phyloP scores from a whole-genome alignment of 2,888 invertebrate genomes.

The Epicampocera succincta region DNA sequence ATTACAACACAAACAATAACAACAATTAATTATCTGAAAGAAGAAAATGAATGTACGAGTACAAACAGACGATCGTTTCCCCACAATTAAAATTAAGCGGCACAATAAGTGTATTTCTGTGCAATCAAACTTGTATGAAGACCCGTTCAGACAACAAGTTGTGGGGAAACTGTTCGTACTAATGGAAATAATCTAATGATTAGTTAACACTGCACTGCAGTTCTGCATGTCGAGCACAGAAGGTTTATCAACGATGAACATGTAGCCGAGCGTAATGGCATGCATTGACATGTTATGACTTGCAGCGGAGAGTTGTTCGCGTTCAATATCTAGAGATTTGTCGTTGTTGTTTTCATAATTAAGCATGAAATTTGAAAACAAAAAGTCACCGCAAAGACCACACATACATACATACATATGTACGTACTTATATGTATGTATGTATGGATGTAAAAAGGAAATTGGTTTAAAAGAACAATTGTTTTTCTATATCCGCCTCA shows the following conservation, averaged over 20 bases:
- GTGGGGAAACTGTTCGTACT: not conserved
- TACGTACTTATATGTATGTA: too few relatives aligned
- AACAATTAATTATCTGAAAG: constrained; percentile 39
- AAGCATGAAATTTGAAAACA: constrained; percentile 17
- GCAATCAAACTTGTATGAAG: constrained; percentile 9
- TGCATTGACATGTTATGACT: constrained; percentile 36
- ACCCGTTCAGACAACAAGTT: constrained; percentile 8
- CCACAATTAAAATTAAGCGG: constrained; percentile 47
- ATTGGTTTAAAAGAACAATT: too few relatives aligned
- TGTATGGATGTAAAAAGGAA: not conserved
- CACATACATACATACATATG: not conserved
- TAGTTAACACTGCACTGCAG: not conserved
- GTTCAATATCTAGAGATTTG: constrained; percentile 20
- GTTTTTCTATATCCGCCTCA: not conserved
- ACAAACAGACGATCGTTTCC: constrained; percentile 28
- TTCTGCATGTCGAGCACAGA: not conserved
- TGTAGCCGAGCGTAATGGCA: constrained; percentile 22
- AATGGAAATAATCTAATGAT: constrained; percentile 31
- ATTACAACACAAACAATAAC: constrained; percentile 45
- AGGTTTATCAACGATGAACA: not conserved
- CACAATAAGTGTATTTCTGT: constrained; percentile 11
- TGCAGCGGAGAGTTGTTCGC: constrained; percentile 10
- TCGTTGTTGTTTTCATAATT: constrained; percentile 5
- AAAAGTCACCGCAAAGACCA: constrained; percentile 17
- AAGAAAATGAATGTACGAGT: not conserved